Evolutionary conservation across 2,888 invertebrate species (phyloP).

Genomic region (Theodoxus fluviatilis): DNA sequence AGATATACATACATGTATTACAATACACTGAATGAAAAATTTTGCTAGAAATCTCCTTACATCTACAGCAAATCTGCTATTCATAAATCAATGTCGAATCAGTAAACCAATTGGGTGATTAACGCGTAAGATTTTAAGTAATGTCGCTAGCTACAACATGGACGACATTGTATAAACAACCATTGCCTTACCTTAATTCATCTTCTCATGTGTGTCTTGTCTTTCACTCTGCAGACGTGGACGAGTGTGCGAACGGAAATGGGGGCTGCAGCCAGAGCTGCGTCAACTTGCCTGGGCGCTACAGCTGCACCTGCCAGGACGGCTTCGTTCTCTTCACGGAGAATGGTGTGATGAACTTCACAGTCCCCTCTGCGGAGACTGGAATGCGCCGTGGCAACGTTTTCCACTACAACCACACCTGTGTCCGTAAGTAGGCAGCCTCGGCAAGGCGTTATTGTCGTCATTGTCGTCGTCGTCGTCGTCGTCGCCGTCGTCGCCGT

Average conservation of each 20-base stretch:
- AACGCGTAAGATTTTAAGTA: too few relatives aligned
- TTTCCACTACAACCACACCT: conserved; percentile 90
- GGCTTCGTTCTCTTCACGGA: conserved; percentile 86
- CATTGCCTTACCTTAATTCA: not conserved
- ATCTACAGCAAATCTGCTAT: too few relatives aligned
- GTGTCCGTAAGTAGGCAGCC: conserved; percentile 80
- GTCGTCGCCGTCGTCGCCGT: too few relatives aligned
- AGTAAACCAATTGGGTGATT: too few relatives aligned
- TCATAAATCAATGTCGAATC: too few relatives aligned
- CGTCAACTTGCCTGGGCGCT: conserved; percentile 36
- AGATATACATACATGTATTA: too few relatives aligned
- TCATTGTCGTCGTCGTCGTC: too few relatives aligned
- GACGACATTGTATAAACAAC: not conserved
- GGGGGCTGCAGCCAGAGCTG: conserved; percentile 38
- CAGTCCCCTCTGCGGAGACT: conserved; percentile 81
- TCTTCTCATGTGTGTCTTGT: not conserved
- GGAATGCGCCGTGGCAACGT: conserved; percentile 88
- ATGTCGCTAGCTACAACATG: too few relatives aligned
- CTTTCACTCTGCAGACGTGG: conserved; percentile 34
- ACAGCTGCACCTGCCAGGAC: conserved; percentile 81
- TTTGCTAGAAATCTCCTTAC: too few relatives aligned
- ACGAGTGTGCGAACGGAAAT: conserved; percentile 34
- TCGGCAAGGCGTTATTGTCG: too few relatives aligned
- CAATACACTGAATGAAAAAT: too few relatives aligned
- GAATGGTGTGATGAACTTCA: conserved; percentile 91